phyloP scores from a whole-genome alignment of 1,140 invertebrate genomes.

The Papilio polytes region DNA sequence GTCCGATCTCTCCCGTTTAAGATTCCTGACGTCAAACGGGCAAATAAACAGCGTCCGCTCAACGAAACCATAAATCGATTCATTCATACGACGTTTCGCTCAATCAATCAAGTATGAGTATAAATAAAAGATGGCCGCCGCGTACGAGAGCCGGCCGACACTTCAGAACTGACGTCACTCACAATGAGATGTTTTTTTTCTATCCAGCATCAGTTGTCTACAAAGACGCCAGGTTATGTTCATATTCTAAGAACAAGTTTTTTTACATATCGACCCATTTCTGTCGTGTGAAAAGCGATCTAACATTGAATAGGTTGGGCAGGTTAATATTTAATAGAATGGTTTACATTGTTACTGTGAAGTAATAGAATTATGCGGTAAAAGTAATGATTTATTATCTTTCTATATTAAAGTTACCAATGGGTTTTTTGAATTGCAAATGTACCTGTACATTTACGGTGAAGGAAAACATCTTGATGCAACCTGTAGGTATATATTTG shows the following conservation, averaged over 20 bases:
- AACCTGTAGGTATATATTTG: too few species aligned
- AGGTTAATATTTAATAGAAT: constrained; percentile 7
- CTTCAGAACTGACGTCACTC: constrained; percentile 71
- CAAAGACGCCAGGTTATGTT: constrained; percentile 50
- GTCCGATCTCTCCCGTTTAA: constrained; percentile 61
- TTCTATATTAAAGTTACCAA: neutral
- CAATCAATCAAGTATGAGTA: constrained; percentile 75
- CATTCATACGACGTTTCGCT: constrained; percentile 76
- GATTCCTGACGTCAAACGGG: constrained; percentile 74
- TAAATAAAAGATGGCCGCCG: constrained; percentile 78
- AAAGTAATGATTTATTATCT: neutral
- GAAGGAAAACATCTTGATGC: too few species aligned
- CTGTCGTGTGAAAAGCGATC: constrained; percentile 22
- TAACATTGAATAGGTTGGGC: constrained; percentile 23
- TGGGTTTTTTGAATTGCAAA: too few species aligned
- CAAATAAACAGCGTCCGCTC: constrained; percentile 70
- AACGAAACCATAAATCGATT: constrained; percentile 78
- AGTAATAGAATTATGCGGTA: neutral
- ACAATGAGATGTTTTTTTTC: constrained; percentile 55
- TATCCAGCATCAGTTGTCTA: constrained; percentile 50
- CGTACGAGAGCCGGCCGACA: constrained; percentile 62
- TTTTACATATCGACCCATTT: constrained; percentile 38
- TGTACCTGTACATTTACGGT: too few species aligned
- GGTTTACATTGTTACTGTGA: neutral
- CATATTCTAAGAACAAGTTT: constrained; percentile 55